Evolutionary conservation across 2,888 invertebrate genomes (phyloP).

Genomic region (Agrochola lota): DNA sequence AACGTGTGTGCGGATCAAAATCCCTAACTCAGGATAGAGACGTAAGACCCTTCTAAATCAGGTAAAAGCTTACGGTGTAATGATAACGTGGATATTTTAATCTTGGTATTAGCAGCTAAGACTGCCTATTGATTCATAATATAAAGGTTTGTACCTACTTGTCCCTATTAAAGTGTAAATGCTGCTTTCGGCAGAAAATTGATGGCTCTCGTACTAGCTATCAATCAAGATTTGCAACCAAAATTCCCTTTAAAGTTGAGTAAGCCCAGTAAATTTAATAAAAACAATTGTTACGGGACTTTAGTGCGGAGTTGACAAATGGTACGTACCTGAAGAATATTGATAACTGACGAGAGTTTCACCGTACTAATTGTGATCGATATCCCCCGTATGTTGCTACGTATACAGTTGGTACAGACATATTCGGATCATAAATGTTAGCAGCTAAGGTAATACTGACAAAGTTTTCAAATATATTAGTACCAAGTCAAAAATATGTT

Average conservation of each 20-base stretch:
- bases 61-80: conserved; percentile 45
- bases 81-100: conserved; percentile 58
- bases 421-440: conserved; percentile 43
- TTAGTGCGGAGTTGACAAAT: conserved; percentile 57
- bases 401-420: neutral
- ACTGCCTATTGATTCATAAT: conserved; percentile 57
- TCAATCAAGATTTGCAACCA: conserved; percentile 87
- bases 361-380: conserved; percentile 41
- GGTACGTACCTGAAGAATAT: conserved; percentile 40
- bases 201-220: conserved; percentile 83
- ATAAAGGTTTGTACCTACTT: conserved; percentile 65
- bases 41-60: conserved; percentile 58
- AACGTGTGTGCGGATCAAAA: conserved; percentile 54
- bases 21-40: conserved; percentile 53
- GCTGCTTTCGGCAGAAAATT: conserved; percentile 80
- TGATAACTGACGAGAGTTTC: conserved; percentile 42
- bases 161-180: conserved; percentile 81
- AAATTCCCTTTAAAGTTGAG: conserved; percentile 78
- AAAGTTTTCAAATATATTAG: conserved; percentile 53
- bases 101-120: conserved; percentile 36
- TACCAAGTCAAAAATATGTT: conserved; percentile 51
- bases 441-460: conserved; percentile 16
- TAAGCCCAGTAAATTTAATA: conserved; percentile 84
- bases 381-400: conserved; percentile 8
- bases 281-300: conserved; percentile 74